Base-by-base conservation (phyloP, 1,140 invertebrate species). In the Lordiphosa mommai region DNA sequence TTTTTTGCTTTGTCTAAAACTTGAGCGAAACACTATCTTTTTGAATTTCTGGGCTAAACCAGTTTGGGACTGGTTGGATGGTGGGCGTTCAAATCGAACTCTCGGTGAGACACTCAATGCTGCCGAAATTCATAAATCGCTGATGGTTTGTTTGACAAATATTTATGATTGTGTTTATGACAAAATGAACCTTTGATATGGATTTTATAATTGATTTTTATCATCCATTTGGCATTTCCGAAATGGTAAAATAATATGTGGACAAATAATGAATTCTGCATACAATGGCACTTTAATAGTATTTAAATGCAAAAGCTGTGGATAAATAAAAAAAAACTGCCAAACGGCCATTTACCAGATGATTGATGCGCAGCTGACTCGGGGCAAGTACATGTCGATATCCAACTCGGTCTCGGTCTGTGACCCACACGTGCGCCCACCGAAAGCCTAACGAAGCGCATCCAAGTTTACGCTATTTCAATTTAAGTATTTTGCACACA, bases 61-160 rank as follows among this genome's bases (percentile, higher is more conserved):
- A 20, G 40, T 43, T 43, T 43, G 40, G 40, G 20, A 29, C 9
- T 27, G 40, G 27, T n/a, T n/a, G n/a, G n/a, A n/a, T 27, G 27
- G 40, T 43, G 40, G 40, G 40, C 20, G 40, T 43, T 43, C 20
- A 43, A 20, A 43, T 41, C 23, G 38, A 7, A 41, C 12, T 41
- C 38, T 27, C 38, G 20, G 17, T 20, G 10, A 27, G 23, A 27
- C 38, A 23, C 27, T 43, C 40, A 43, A 29, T 43, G 40, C 23
- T 23, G 40, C 20, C 27, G 17, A 43, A 43, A 43, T 43, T 43
- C 40, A 43, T 43, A 43, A 43, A 43, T 43, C 20, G 40, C 7
- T 41, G 38, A 7, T 41, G n/a, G 10, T 17, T 2, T 27, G 36
- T 13, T 27, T 43, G 34, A 37, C 34, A 37, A 37, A 37, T 37